Base-by-base conservation (phyloP, 2,113 vertebrate species). In the Cololabis saira region DNA sequence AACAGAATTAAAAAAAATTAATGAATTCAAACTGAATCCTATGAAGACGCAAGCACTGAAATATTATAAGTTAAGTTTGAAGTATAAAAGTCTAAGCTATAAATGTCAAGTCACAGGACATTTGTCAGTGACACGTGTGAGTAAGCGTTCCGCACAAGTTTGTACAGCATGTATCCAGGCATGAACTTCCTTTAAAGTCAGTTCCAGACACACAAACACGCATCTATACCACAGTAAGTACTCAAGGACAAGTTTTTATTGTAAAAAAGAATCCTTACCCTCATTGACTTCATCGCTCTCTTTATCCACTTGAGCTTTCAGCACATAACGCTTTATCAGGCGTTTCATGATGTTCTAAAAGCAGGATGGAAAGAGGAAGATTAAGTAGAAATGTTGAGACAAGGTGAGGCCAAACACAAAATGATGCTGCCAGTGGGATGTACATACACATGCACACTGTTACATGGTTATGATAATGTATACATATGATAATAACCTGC, bases 241-340 rank as follows among this genome's bases (percentile, higher is more conserved):
- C 6, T 30, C 30, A 30, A 37, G 10, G 33, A 37, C 33, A 37
- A 1, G 10, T 37, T 37, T 3, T 55, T 60, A 40, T 52, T 55
- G 53, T 45, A 60, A 67, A 42, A 62, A 60, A 27, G 18, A 12
- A 49, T 53, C 74, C 92, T 93, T 93, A 94, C 97, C 97, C 95
- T 99, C 97, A 52, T 99, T 99, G 87, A 99, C 96, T 93, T 99
- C 97, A 10, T 99, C 97, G 0, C 94, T 99, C 71, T 98, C 97
- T 89, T 95, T 87, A 87, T 99, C 97, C 61, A 98, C 96, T 85
- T 99, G 97, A 81, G 97, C 97, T 90, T 98, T 98, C 66, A 98
- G 92, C 54, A 99, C 97, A 0, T 97, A 99, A 0, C 97, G 94
- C 87, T 99, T 99, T 59, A 98, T 99, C 70, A 99, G 95, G 4